Evolutionary conservation across 2,888 invertebrate species (phyloP).

Genomic region (Prosopocoilus inquinatus): DNA sequence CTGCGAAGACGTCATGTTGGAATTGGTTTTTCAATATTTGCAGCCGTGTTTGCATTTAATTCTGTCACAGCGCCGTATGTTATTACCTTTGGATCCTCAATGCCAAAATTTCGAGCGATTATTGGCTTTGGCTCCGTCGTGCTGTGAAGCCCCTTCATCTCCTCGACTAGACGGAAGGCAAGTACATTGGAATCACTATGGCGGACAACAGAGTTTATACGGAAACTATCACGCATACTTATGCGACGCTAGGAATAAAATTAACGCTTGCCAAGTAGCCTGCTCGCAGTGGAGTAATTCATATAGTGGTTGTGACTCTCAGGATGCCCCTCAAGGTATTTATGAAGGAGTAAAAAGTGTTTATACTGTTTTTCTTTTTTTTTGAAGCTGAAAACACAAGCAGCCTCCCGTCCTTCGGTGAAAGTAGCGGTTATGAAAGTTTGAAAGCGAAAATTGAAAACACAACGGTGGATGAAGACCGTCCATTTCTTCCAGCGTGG

Average conservation of each 20-base stretch:
- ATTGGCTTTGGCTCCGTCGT: slow-evolving; percentile 68
- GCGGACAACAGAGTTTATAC: slow-evolving; percentile 65
- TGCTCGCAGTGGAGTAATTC: slow-evolving; percentile 76
- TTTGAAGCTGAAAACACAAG: slow-evolving; percentile 47
- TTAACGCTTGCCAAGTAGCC: slow-evolving; percentile 70
- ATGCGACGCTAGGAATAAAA: slow-evolving; percentile 77
- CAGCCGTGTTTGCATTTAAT: slow-evolving; percentile 78
- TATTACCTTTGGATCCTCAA: slow-evolving; percentile 71
- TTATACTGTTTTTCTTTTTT: slow-evolving; percentile 6
- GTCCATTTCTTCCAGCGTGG: slow-evolving; percentile 37
- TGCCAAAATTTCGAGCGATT: slow-evolving; percentile 74
- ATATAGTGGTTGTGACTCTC: slow-evolving; percentile 64
- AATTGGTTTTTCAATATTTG: slow-evolving; percentile 82
- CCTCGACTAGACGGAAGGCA: slow-evolving; percentile 35
- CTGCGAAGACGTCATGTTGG: slow-evolving; percentile 95
- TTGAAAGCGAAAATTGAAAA: slow-evolving; percentile 61
- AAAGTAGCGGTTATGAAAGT: slow-evolving; percentile 78
- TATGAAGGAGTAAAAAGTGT: neutral
- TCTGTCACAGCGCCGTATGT: slow-evolving; percentile 72
- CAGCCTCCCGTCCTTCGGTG: slow-evolving; percentile 70
- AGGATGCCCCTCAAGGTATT: neutral
- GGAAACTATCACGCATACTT: slow-evolving; percentile 85
- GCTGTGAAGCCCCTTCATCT: slow-evolving; percentile 50
- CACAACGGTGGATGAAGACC: slow-evolving; percentile 34
- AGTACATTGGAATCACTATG: slow-evolving; percentile 56